phyloP scores from a whole-genome alignment of 2,797 vertebrate species.

The Typhlichthys subterraneus region DNA sequence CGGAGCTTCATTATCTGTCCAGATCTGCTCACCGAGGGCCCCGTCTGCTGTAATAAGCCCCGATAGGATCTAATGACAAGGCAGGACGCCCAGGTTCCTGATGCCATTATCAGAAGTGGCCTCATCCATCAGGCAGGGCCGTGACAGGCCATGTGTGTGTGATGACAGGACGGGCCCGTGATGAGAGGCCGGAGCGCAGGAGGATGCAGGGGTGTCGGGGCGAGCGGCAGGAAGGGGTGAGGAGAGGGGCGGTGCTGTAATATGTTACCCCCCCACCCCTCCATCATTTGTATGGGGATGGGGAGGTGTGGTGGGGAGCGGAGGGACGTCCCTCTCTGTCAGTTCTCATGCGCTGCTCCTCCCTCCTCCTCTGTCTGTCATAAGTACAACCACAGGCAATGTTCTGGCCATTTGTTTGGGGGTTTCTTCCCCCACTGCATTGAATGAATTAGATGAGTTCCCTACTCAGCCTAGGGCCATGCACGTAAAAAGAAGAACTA shows the following conservation, averaged over 20 bases:
- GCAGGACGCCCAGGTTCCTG: slow-evolving; percentile 71
- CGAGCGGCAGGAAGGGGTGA: slow-evolving; percentile 55
- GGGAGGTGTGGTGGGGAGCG: slow-evolving; percentile 29
- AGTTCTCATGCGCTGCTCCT: slow-evolving; percentile 27
- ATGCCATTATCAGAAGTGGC: slow-evolving; percentile 78
- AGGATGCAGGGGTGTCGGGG: slow-evolving; percentile 36
- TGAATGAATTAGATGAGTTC: not conserved
- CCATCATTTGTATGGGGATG: slow-evolving; percentile 34
- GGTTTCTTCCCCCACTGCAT: not conserved
- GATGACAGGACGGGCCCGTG: slow-evolving; percentile 72
- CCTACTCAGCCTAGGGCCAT: not conserved
- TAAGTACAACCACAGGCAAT: slow-evolving; percentile 4
- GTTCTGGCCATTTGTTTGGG: not conserved
- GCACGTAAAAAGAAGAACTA: not conserved
- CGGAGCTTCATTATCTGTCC: slow-evolving; percentile 58
- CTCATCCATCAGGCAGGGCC: slow-evolving; percentile 70
- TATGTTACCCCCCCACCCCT: slow-evolving; percentile 44
- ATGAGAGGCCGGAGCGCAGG: slow-evolving; percentile 68
- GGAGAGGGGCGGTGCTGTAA: slow-evolving; percentile 26
- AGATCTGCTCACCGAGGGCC: slow-evolving; percentile 48
- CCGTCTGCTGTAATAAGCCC: slow-evolving; percentile 68
- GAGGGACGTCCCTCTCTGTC: slow-evolving; percentile 29
- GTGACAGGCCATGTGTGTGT: slow-evolving; percentile 64
- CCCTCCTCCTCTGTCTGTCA: not conserved
- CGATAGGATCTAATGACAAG: slow-evolving; percentile 79